These are phyloP conservation scores for Salvelinus namaycush DNA, from an alignment of 2,113 vertebrate genomes.

Conservation along the genomic window DNA sequence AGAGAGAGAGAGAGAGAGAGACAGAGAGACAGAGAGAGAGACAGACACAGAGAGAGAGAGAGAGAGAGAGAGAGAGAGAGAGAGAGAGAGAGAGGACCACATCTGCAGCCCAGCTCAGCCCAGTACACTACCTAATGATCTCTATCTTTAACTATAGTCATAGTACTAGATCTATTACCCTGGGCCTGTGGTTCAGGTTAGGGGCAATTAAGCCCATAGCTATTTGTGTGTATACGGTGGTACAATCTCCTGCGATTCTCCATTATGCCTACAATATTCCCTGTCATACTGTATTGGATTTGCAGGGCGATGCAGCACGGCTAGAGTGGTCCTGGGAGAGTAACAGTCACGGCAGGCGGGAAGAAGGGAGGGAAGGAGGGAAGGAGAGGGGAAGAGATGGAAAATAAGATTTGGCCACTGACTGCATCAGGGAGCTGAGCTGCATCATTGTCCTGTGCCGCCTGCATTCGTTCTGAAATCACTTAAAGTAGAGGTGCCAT, in stretches of 20 bases:
- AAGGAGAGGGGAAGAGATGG: conserved; percentile 2
- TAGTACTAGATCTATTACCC: conserved; percentile 23
- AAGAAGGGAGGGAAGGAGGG: conserved; percentile 7
- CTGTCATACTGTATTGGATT: conserved; percentile 62
- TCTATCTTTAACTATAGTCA: too few species aligned
- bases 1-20: background rate
- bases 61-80: background rate
- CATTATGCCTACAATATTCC: conserved; percentile 58
- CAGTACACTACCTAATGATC: too few species aligned
- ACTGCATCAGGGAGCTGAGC: background rate
- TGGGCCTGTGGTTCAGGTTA: conserved; percentile 39
- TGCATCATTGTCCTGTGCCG: conserved; percentile 1
- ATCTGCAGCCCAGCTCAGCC: background rate
- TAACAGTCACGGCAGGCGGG: conserved; percentile 38
- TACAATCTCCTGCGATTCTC: conserved; percentile 45
- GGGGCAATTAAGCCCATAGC: conserved; percentile 49
- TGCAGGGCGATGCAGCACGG: conserved; percentile 40
- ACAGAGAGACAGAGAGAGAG: background rate
- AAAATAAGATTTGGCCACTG: background rate
- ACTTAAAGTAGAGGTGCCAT: conserved; percentile 33
- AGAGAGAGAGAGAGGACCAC: background rate
- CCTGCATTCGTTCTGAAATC: conserved; percentile 40
- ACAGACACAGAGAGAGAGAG: too few species aligned
- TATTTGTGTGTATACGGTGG: conserved; percentile 52
- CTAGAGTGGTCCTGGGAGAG: conserved; percentile 32